These are phyloP conservation scores for Ceraclea dissimilis DNA, from an alignment of 2,888 invertebrate species.

Conservation along the genomic window DNA sequence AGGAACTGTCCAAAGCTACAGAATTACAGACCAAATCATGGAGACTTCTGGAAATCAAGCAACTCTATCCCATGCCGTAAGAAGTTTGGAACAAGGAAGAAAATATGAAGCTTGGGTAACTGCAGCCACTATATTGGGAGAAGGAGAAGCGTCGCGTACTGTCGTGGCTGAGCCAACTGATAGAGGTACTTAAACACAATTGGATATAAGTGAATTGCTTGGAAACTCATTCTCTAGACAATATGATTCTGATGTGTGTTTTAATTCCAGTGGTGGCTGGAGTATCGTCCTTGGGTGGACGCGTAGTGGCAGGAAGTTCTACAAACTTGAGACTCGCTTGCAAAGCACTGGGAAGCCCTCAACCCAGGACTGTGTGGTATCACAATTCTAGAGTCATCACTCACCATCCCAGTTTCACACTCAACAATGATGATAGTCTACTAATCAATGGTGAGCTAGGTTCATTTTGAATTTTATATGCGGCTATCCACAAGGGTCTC, in stretches of 20 bases:
- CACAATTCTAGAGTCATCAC: constrained; percentile 48
- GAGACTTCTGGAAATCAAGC: constrained; percentile 34
- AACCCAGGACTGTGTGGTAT: constrained; percentile 47
- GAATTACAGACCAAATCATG: constrained; percentile 21
- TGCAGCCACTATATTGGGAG: constrained; percentile 54
- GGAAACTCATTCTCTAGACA: too few species aligned
- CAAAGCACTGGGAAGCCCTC: constrained; percentile 42
- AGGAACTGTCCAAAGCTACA: constrained; percentile 18
- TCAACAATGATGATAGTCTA: constrained; percentile 42
- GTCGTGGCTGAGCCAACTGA: constrained; percentile 43
- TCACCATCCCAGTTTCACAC: constrained; percentile 43
- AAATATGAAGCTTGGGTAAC: constrained; percentile 56
- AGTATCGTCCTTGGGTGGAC: constrained; percentile 54
- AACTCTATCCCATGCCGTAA: constrained; percentile 41
- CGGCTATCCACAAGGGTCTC: not conserved
- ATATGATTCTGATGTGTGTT: too few species aligned
- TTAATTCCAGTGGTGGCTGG: constrained; percentile 53
- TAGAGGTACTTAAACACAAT: constrained; percentile 39
- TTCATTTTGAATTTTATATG: not conserved
- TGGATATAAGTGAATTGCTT: not conserved
- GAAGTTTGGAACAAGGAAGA: constrained; percentile 46
- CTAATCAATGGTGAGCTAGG: constrained; percentile 41
- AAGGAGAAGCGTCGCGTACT: constrained; percentile 41
- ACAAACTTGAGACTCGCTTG: constrained; percentile 40
- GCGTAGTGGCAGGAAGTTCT: constrained; percentile 40